Conservation (phyloP, 2,888 invertebrate genomes). For the Orthosia gothica region DNA sequence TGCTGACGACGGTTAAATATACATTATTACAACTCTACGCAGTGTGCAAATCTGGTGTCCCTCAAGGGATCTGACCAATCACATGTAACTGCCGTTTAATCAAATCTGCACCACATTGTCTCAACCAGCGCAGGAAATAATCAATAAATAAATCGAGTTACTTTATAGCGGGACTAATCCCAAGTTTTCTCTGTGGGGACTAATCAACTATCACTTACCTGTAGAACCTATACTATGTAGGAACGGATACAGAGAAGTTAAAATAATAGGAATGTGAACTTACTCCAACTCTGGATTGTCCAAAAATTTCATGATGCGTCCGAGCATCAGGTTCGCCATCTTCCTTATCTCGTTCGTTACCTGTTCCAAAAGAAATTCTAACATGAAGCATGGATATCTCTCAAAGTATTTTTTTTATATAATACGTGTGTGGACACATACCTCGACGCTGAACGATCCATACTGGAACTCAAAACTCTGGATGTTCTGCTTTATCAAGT, state of each 20-base stretch:
- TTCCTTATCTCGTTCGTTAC: constrained; percentile 93
- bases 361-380: constrained; percentile 65
- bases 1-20: not conserved
- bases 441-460: constrained; percentile 93
- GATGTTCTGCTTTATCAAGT: constrained; percentile 91
- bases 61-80: constrained; percentile 5
- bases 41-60: not conserved
- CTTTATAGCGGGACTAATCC: not conserved
- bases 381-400: not conserved
- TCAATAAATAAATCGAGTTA: constrained; percentile 38
- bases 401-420: no score
- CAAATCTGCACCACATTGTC: not conserved
- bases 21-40: not conserved
- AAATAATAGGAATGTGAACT: constrained; percentile 13
- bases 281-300: constrained; percentile 84
- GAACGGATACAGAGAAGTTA: not conserved
- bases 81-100: not conserved
- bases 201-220: not conserved
- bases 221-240: not conserved
- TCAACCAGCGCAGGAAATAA: constrained; percentile 22
- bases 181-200: not conserved
- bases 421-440: constrained; percentile 56
- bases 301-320: constrained; percentile 83
- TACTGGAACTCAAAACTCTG: constrained; percentile 91
- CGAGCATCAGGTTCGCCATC: constrained; percentile 92